Conservation (phyloP, 2,888 invertebrate species). For the Sphinx pinastri region DNA sequence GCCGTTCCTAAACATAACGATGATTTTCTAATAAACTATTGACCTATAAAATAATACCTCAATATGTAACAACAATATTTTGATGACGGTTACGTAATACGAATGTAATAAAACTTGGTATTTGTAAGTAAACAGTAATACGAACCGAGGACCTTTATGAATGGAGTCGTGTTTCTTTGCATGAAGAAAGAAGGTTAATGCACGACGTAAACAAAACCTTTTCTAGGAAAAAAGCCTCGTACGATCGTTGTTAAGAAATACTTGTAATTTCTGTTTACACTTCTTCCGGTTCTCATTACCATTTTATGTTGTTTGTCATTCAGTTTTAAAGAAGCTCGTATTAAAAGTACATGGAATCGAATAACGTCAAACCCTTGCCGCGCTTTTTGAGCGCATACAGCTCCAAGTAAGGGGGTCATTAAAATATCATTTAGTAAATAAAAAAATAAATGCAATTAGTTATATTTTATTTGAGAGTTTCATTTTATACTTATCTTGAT, state of each 20-base stretch:
- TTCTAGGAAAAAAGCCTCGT: conserved; percentile 49
- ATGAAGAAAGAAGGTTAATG: conserved; percentile 38
- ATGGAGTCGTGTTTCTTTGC: conserved; percentile 66
- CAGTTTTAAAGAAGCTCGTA: neutral
- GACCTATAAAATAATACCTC: neutral
- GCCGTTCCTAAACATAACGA: neutral
- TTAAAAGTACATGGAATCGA: conserved; percentile 28
- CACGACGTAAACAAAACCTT: conserved; percentile 46
- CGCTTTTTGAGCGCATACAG: neutral
- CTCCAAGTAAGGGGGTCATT: neutral
- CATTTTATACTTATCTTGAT: no score
- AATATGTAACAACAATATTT: neutral
- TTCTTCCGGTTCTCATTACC: conserved; percentile 26
- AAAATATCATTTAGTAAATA: no score
- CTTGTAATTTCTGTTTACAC: conserved; percentile 25
- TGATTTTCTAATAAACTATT: neutral
- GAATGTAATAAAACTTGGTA: conserved; percentile 38
- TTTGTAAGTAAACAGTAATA: conserved; percentile 55
- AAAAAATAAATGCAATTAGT: no score
- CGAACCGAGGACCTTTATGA: conserved; percentile 62
- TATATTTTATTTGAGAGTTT: no score
- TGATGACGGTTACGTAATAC: conserved; percentile 33
- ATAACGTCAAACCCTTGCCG: neutral
- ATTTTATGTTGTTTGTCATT: conserved; percentile 26
- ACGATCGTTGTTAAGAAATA: conserved; percentile 28